Evolutionary conservation across 2,888 invertebrate species (phyloP), one percentile per base, ranked within the genome.

Genomic region (Phyto melanocephala): DNA sequence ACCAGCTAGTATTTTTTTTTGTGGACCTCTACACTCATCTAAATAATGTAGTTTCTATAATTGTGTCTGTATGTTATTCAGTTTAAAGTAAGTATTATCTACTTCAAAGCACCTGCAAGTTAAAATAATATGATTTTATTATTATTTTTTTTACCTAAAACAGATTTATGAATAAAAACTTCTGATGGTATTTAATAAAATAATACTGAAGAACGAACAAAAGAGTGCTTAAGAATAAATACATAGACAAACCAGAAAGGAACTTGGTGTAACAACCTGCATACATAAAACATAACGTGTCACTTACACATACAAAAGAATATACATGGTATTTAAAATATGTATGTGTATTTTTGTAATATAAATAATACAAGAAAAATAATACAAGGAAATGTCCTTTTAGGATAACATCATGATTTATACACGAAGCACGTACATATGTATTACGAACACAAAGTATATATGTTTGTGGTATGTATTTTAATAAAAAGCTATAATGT

Each of bases 211-310:
- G n/a, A 1, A 42, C n/a, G 42, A 8, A 20, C 11, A 47, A 20
- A 20, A 47, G 10, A 47, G 10, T 47, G 0, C 10, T 17, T 47
- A 47, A 10, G 7, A 47, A 17, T 6, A 17, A 2, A 17, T 47
- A 17, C 20, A 47, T 17, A 47, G 17, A 8, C 20, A 47, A 47
- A 47, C 10, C 17, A 2, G 7, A 20, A 47, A 8, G 10, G 10
- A 20, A 20, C 8, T 47, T 17, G 17, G 7, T n/a, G n/a, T n/a
- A 47, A 47, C 2, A 20, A 2, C n/a, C 2, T 8, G 22, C n/a
- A 58, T 35, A 35, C 56, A 58, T 58, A 40, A 58, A 58, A 58
- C 15, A 58, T 35, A 40, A 60, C 37, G 60, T 60, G 60, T 60
- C 37, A 37, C 22, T 60, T 37, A 47, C 47, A 40, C 40, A 60